Evolutionary conservation across 1,140 invertebrate genomes (phyloP).

Genomic region (Zaprionus vittiger): DNA sequence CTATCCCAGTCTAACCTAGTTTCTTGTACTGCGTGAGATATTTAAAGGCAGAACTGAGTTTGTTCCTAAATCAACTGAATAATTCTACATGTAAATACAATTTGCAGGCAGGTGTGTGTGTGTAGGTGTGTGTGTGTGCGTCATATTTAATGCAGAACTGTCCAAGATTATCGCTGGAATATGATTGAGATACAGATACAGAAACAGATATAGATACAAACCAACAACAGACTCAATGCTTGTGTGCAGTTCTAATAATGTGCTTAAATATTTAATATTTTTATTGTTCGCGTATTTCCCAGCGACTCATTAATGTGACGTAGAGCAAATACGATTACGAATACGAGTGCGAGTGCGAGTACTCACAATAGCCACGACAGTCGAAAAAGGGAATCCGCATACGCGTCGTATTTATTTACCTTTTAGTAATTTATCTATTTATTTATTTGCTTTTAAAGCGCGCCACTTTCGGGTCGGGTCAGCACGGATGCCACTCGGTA

Average conservation of each 20-base stretch:
- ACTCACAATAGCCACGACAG: conserved; percentile 58
- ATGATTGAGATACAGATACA: not conserved
- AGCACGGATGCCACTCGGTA: conserved; percentile 22
- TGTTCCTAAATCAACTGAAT: conserved; percentile 44
- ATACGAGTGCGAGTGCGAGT: conserved; percentile 35
- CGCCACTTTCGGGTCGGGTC: conserved; percentile 66
- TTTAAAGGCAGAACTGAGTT: conserved; percentile 6
- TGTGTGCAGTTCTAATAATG: conserved; percentile 78
- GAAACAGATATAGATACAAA: conserved; percentile 9
- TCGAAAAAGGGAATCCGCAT: conserved; percentile 63
- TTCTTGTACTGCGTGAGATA: not conserved
- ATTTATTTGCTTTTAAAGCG: conserved; percentile 80
- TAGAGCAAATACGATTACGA: conserved; percentile 55
- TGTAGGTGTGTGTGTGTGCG: conserved; percentile 15
- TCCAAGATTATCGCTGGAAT: not conserved
- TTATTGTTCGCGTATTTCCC: conserved; percentile 67
- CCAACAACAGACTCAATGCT: conserved; percentile 31
- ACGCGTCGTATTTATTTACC: conserved; percentile 73
- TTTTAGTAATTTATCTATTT: conserved; percentile 82
- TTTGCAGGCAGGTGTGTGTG: conserved; percentile 26
- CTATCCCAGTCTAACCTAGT: conserved; percentile 7
- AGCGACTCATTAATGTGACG: conserved; percentile 64
- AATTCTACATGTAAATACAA: conserved; percentile 46
- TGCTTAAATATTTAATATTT: conserved; percentile 81
- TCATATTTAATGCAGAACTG: conserved; percentile 1